Evolutionary conservation across 2,888 invertebrate species (phyloP).

Genomic region (Heterodera filipjevi): DNA sequence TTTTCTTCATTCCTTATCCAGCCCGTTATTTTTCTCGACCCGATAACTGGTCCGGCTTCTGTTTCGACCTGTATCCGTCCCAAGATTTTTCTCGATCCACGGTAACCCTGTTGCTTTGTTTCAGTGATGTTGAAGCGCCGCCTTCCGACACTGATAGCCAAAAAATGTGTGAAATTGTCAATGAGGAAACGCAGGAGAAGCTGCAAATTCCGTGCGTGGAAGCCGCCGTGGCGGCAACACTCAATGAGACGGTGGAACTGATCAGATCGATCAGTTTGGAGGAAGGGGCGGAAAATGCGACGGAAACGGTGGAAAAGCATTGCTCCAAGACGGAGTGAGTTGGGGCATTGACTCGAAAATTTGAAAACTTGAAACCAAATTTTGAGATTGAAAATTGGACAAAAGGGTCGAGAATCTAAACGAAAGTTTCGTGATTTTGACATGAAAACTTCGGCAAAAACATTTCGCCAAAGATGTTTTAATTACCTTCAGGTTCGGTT

Average conservation of each 20-base stretch:
- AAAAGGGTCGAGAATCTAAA: neutral
- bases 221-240: neutral
- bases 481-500: constrained; percentile 59
- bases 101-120: neutral
- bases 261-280: neutral
- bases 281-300: constrained; percentile 45
- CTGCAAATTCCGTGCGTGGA: constrained; percentile 37
- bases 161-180: constrained; percentile 47
- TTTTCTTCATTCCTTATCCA: no score
- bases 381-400: no score
- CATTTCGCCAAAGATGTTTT: neutral
- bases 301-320: constrained; percentile 45
- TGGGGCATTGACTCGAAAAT: no score
- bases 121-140: neutral
- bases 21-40: no score
- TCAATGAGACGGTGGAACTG: constrained; percentile 30
- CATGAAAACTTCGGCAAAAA: no score
- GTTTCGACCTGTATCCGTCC: neutral
- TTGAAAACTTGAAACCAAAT: no score
- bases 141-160: constrained; percentile 23
- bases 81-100: neutral
- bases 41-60: no score
- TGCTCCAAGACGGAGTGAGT: constrained; percentile 61
- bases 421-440: constrained; percentile 18
- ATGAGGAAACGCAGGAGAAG: constrained; percentile 43